Evolutionary conservation across 1,140 invertebrate genomes (phyloP).

Genomic region (Coenobita brevimanus): DNA sequence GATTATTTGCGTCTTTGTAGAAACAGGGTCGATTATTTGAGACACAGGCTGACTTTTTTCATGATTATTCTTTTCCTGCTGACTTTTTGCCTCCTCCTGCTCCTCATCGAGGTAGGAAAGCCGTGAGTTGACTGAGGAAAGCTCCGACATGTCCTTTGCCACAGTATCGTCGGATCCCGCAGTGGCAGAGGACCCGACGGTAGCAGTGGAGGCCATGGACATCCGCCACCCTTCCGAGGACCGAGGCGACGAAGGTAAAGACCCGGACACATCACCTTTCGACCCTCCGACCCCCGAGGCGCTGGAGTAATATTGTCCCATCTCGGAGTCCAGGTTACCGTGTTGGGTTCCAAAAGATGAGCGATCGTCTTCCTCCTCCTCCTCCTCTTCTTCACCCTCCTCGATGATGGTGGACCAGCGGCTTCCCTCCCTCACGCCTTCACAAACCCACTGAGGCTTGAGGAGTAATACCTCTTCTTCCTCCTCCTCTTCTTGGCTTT

Average conservation of each 20-base stretch:
- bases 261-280: constrained; percentile 47
- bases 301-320: constrained; percentile 61
- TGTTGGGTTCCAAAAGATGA: too few species aligned
- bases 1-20: background rate
- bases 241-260: constrained; percentile 64
- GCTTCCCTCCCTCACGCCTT: background rate
- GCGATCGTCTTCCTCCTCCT: background rate
- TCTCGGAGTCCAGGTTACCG: constrained; percentile 40
- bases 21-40: background rate
- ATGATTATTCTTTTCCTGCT: background rate
- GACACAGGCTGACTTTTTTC: background rate
- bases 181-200: constrained; percentile 56
- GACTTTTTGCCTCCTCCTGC: constrained; percentile 38
- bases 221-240: constrained; percentile 67
- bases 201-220: constrained; percentile 66
- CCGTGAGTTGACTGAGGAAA: constrained; percentile 68
- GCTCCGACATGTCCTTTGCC: constrained; percentile 68
- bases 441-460: background rate
- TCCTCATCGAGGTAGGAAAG: constrained; percentile 56
- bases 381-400: constrained; percentile 35
- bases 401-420: constrained; percentile 16
- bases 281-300: constrained; percentile 38
- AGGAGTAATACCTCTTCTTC: background rate
- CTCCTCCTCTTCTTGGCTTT: constrained; percentile 5
- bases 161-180: constrained; percentile 65